phyloP scores from a whole-genome alignment of 2,888 invertebrate species.

The Timema cristinae region DNA sequence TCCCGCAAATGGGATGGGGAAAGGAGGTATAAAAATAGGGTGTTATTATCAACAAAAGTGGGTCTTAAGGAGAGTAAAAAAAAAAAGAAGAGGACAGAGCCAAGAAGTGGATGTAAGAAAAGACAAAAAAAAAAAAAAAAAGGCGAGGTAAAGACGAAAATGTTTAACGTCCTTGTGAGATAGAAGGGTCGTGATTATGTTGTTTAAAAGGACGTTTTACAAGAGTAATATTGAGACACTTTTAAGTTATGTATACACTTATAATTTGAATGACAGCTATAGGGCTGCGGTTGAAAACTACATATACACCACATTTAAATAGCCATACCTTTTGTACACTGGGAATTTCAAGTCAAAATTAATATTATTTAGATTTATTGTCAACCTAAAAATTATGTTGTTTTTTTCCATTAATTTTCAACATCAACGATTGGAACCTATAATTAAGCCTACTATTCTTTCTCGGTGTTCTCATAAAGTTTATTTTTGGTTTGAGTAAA shows the following conservation, averaged over 20 bases:
- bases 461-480: no score
- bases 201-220: conserved; percentile 15
- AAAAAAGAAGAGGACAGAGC: background rate
- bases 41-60: conserved; percentile 15
- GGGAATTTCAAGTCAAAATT: no score
- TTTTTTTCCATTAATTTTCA: no score
- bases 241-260: conserved; percentile 13
- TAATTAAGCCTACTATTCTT: no score
- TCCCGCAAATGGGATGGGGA: background rate
- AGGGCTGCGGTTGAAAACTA: background rate
- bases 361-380: no score
- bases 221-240: background rate
- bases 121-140: background rate
- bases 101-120: background rate
- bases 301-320: background rate
- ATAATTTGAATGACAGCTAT: background rate
- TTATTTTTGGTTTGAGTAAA: no score
- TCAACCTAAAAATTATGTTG: no score
- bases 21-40: conserved; percentile 14
- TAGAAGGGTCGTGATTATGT: conserved; percentile 14
- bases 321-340: no score
- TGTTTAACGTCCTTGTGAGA: background rate
- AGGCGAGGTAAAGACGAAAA: background rate
- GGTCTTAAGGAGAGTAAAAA: conserved; percentile 6
- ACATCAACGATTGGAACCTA: no score